Conservation (phyloP, 2,797 vertebrate genomes). For the Sternotherus odoratus region DNA sequence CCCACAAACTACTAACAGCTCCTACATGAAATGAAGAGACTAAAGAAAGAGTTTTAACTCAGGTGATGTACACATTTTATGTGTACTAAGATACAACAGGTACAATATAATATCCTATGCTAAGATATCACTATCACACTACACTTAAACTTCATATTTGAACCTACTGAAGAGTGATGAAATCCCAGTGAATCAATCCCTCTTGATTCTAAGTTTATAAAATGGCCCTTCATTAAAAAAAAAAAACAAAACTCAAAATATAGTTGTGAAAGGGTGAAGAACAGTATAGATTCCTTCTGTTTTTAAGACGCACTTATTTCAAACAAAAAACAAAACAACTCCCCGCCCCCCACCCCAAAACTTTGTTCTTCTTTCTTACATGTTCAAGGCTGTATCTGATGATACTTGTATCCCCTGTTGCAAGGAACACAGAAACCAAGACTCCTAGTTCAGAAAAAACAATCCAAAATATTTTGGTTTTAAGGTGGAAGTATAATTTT, state of each 20-base stretch:
- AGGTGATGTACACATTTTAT: fast-evolving
- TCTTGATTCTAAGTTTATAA: neutral
- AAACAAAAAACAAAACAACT: neutral
- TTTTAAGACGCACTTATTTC: neutral
- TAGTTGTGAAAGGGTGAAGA: neutral
- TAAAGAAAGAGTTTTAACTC: neutral
- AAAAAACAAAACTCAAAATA: neutral
- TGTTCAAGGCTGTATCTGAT: neutral
- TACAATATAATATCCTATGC: neutral
- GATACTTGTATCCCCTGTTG: neutral
- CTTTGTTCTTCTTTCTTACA: neutral
- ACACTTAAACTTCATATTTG: neutral
- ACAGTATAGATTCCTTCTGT: neutral
- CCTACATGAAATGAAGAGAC: neutral
- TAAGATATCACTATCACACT: neutral
- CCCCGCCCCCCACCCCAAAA: too few species aligned
- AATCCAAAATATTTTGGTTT: neutral
- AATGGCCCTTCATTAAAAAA: neutral
- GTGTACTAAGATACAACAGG: neutral
- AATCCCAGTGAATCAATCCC: neutral
- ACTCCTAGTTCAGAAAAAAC: neutral
- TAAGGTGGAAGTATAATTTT: neutral
- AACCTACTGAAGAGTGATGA: neutral
- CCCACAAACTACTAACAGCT: neutral
- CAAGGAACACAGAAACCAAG: neutral